Evolutionary conservation across 2,888 invertebrate genomes (phyloP), one percentile per base, ranked within the genome.

Genomic region (Caradrina clavipalpis): DNA sequence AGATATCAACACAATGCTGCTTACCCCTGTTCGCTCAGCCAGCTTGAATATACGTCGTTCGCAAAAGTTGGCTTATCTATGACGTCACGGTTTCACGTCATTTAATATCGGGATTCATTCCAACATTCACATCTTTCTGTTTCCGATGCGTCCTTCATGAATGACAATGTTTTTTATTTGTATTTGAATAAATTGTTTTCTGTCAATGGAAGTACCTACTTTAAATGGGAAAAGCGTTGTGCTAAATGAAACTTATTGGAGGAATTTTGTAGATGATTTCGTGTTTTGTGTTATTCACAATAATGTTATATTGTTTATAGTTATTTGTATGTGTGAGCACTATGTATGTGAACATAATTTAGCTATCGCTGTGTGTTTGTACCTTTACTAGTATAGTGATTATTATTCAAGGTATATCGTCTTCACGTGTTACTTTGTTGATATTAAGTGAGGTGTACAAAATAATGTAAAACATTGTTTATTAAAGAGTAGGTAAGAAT

Each of bases 21-120:
- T 61, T 75, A 72, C 81, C 78, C 75, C 80, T 65, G 69, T 64
- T 56, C 64, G 15, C 45, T 47, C 21, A 60, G 13, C 49, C 53
- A 50, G 65, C 51, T 70, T 77, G 69, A 75, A 73, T 76, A 72
- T 78, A 70, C 70, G 54, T 72, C 65, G 82, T 73, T 81, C 69
- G 85, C 62, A 77, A 86, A 87, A 87, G 86, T 88, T 87, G 76
- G 83, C 84, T 89, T 89, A 89, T 89, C 87, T 84, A 50, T 73
- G 76, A 71, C 80, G 77, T 75, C 70, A 76, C 65, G 73, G 77
- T 76, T 86, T 83, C 57, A 80, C 75, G 82, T 81, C 80, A 80
- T 47, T 54, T 70, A 47, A 62, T 69, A 76, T 75, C 75, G 54
- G 62, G 22, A 74, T 80, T 73, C 78, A 84, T 82, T 84, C 76